phyloP scores from a whole-genome alignment of 2,113 vertebrate species.

The Ranitomeya variabilis region DNA sequence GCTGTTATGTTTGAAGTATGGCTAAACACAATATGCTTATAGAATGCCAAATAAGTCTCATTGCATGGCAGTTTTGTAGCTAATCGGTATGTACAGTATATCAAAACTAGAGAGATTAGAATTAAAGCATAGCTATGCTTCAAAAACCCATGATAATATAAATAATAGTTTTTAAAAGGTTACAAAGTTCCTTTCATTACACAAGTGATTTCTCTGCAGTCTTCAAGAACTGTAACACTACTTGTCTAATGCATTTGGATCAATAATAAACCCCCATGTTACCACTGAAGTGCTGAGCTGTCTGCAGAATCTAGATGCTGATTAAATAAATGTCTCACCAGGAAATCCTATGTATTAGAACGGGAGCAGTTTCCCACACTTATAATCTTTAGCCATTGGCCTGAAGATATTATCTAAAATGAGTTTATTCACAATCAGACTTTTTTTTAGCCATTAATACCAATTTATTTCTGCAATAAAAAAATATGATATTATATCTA shows the following conservation, averaged over 20 bases:
- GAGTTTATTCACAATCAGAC: not conserved
- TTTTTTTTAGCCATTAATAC: not conserved
- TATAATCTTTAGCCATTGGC: not conserved
- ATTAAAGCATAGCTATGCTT: not conserved
- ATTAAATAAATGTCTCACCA: conserved; percentile 48
- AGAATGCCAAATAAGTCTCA: not conserved
- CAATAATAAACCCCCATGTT: conserved; percentile 50
- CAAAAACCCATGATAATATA: not conserved
- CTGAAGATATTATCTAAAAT: not conserved
- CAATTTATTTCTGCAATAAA: not conserved
- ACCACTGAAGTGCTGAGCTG: conserved; percentile 46
- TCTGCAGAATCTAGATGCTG: conserved; percentile 49
- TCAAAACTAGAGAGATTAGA: not conserved
- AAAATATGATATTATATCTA: not conserved
- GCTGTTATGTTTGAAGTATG: not conserved
- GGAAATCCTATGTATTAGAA: conserved; percentile 29
- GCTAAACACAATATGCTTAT: not conserved
- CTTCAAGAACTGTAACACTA: conserved; percentile 27
- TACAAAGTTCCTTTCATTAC: not conserved
- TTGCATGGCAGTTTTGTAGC: not conserved
- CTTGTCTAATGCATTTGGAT: conserved; percentile 51
- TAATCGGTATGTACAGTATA: not conserved
- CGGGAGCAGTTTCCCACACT: conserved; percentile 16
- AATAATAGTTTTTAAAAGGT: conserved; percentile 12
- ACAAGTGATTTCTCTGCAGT: conserved; percentile 1